Conservation (phyloP, 2,888 invertebrate genomes). For the Dynastes grantii region DNA sequence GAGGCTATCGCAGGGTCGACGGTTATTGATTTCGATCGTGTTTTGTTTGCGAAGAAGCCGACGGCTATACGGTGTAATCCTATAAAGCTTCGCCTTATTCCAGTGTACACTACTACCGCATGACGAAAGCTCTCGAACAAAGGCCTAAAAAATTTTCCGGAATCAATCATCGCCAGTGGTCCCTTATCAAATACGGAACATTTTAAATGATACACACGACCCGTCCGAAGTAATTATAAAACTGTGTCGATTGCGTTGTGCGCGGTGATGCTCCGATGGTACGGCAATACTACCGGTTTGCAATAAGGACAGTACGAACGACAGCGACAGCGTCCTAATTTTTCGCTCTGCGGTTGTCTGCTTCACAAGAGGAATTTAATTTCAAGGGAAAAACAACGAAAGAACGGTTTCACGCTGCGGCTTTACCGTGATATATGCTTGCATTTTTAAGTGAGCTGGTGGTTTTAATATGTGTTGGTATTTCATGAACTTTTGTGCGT, state of each 20-base stretch:
- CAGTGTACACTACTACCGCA: background rate
- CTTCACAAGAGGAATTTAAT: constrained; percentile 41
- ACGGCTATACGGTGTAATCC: constrained; percentile 25
- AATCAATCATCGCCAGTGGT: constrained; percentile 60
- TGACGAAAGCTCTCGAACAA: constrained; percentile 13
- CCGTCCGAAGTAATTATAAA: constrained; percentile 43
- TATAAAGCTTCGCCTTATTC: constrained; percentile 5
- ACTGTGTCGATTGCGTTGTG: constrained; percentile 20
- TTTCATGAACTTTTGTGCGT: constrained; percentile 9
- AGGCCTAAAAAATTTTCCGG: constrained; percentile 60
- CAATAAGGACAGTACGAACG: constrained; percentile 17
- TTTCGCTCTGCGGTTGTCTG: constrained; percentile 41
- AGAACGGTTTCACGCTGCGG: constrained; percentile 27
- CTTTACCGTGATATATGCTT: constrained; percentile 32
- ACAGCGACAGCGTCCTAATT: constrained; percentile 31
- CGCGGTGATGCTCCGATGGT: background rate
- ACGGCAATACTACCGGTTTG: constrained; percentile 4
- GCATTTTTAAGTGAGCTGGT: constrained; percentile 35
- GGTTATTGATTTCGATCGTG: constrained; percentile 45
- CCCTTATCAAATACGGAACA: constrained; percentile 60
- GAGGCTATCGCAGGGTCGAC: constrained; percentile 20
- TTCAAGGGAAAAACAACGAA: constrained; percentile 38
- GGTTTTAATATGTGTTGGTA: constrained; percentile 30
- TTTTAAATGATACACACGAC: constrained; percentile 59
- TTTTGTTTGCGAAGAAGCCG: constrained; percentile 40